These are phyloP conservation scores for Chloropsis cyanopogon DNA, from an alignment of 2,113 vertebrate species.

Conservation along the genomic window DNA sequence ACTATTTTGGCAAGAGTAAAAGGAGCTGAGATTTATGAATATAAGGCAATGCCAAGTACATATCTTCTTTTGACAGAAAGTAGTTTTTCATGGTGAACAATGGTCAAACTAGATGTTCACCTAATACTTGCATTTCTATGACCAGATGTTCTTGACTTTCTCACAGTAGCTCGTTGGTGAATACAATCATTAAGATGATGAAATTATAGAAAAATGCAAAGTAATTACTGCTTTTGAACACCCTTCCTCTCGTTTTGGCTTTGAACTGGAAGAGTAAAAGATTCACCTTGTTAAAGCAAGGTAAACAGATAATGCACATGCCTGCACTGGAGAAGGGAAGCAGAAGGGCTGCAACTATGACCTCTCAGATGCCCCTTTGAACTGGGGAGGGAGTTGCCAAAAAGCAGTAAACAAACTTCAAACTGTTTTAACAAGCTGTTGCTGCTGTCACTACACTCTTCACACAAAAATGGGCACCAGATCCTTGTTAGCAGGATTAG, in stretches of 20 bases:
- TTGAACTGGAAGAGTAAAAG: not conserved
- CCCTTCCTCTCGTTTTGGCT: not conserved
- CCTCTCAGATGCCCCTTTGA: not conserved
- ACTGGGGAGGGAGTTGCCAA: not conserved
- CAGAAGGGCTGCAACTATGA: not conserved
- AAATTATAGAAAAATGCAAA: not conserved
- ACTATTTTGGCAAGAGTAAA: not conserved
- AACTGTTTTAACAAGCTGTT: not conserved
- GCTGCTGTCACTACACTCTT: not conserved
- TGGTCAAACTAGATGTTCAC: not conserved
- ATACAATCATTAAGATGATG: not conserved
- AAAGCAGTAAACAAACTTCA: not conserved
- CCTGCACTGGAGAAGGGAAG: not conserved
- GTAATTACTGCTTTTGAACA: not conserved
- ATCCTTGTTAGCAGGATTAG: constrained; percentile 39
- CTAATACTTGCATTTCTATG: not conserved
- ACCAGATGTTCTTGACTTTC: not conserved
- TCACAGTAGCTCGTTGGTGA: not conserved
- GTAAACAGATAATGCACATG: not conserved
- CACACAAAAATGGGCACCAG: not conserved
- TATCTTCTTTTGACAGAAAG: not conserved
- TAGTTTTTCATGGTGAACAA: not conserved
- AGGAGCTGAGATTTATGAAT: not conserved
- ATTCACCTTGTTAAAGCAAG: not conserved
- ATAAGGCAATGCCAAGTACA: not conserved